Percentiles rank a stretch among this genome's conserved stretches.
phyloP scores from a whole-genome alignment of 2,113 vertebrate genomes.

The Riparia riparia region DNA sequence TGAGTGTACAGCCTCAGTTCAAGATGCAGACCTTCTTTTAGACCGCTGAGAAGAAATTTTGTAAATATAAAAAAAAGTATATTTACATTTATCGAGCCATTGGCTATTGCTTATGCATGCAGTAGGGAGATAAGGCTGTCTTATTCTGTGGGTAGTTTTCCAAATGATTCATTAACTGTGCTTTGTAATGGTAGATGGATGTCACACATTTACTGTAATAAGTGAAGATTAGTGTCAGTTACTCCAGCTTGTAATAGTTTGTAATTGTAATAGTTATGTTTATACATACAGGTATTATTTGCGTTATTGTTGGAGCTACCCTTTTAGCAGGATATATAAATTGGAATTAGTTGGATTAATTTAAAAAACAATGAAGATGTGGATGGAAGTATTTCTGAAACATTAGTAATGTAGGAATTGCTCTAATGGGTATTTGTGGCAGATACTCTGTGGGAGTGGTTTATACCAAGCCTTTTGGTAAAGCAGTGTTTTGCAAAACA shows the following conservation, averaged over 20 bases:
- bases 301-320: background rate
- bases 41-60: background rate
- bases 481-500: conserved; percentile 36
- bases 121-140: conserved; percentile 55
- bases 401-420: background rate
- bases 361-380: background rate
- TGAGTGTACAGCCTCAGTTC: background rate
- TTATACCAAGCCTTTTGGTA: conserved; percentile 2
- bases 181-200: conserved; percentile 61
- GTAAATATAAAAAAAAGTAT: conserved; percentile 21
- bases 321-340: conserved; percentile 10
- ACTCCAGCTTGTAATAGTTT: background rate
- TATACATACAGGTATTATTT: conserved; percentile 15
- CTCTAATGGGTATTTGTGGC: background rate
- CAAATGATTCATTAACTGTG: conserved; percentile 67
- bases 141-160: conserved; percentile 63
- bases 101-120: conserved; percentile 72
- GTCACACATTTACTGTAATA: conserved; percentile 58
- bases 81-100: conserved; percentile 57
- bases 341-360: background rate
- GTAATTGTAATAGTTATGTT: conserved; percentile 35
- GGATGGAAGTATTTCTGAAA: background rate
- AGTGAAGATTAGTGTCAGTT: conserved; percentile 43
- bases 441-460: conserved; percentile 7
- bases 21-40: background rate